Base-by-base conservation (phyloP, 1,140 invertebrate genomes). In the Drosophila tristis region DNA sequence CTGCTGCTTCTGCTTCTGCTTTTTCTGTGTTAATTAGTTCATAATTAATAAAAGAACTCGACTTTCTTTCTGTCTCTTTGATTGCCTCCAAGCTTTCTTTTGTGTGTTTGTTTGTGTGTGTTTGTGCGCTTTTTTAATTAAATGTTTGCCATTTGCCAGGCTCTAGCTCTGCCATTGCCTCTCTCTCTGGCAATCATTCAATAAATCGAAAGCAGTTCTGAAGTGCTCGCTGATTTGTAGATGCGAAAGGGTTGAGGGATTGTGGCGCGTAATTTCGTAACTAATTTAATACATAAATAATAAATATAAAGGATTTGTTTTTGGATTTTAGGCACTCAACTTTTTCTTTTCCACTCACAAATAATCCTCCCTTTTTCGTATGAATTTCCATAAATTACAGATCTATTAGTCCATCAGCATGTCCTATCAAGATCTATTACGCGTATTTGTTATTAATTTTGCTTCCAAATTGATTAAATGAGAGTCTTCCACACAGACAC, bases 391-490 rank as follows among this genome's bases (percentile, higher is more conserved):
- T 39, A 39, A 39, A 39, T 13, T 39, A 39, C 4, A 26, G 15
- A 11, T 39, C 13, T 8, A 47, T 23, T 49, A 13, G 23, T 23
- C 5, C 25, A 43, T 53, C 31, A 51, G 54, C 26, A 8, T 29
- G 11, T 45, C 29, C 23, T 42, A 74, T 74, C 43, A 59, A 44
- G 73, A 56, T 76, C 49, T 68, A 61, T 61, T 67, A 75, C 67
- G 67, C 51, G 56, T 60, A 75, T 76, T 76, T 67, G 63, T 55
- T 60, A 76, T 76, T 67, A 56, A 76, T 67, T 76, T 76, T 44
- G 26, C 62, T 47, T 11, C 26, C 81, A 70, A 74, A 85, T 86
- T 86, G 79, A 85, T 85, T 72, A 85, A 85, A 81, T 78, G 64
- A 77, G 66, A 57, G 60, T 48, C 35, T 35, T 0, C 35, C 49